Base-by-base conservation (phyloP, 2,797 vertebrate genomes). In the Aulostomus chinensis region DNA sequence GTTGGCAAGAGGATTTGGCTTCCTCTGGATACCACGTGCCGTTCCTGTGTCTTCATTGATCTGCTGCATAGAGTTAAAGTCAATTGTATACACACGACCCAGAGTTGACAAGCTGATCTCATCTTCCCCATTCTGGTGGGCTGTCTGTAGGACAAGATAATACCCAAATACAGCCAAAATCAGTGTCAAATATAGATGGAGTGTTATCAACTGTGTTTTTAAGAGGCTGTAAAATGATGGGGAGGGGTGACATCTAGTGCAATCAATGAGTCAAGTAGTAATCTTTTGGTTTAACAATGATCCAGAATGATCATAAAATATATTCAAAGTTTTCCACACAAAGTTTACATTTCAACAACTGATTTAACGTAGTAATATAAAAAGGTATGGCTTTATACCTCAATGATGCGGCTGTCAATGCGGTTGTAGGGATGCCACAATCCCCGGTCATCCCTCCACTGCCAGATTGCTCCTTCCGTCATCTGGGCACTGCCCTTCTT, bases 61-160 rank as follows among this genome's bases (percentile, higher is more conserved):
- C 94, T 99, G 97, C 96, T 99, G 97, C 97, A 99, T 99, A 96
- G 97, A 99, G 90, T 99, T 99, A 92, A 99, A 99, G 91, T 99
- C 97, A 89, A 99, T 99, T 82, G 97, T 99, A 90, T 99, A 99
- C 88, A 99, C 97, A 83, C 97, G 96, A 47, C 97, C 97, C 70
- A 99, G 91, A 0, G 97, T 99, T 58, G 97, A 99, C 83, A 99
- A 90, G 85, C 97, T 99, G 90, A 99, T 99, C 90, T 99, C 97
- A 88, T 99, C 97, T 91, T 99, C 97, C 76, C 96, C 96, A 64
- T 98, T 97, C 91, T 99, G 97, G 92, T 99, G 97, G 85, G 97
- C 97, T 77, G 97, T 98, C 97, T 99, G 89, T 76, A 73, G 81
- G 73, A 67, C 80, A 70, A 78, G 62, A 74, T 20, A 60, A 73